phyloP scores from a whole-genome alignment of 2,113 vertebrate genomes.

The Actenoides lindsayi region DNA sequence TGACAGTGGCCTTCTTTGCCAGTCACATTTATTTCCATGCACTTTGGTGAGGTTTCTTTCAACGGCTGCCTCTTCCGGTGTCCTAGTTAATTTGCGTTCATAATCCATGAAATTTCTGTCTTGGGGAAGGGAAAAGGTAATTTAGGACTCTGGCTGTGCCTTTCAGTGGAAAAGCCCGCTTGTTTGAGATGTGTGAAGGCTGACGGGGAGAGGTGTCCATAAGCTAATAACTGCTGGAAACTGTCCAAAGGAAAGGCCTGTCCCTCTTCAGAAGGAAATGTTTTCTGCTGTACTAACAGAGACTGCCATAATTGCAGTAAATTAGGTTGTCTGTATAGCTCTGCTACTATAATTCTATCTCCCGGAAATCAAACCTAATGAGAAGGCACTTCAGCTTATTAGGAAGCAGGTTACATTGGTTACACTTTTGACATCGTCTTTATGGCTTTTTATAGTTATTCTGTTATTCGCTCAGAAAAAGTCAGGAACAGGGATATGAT shows the following conservation, averaged over 20 bases:
- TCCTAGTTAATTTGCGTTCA: neutral
- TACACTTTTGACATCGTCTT: neutral
- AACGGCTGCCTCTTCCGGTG: neutral
- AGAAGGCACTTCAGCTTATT: neutral
- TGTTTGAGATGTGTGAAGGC: neutral
- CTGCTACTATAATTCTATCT: neutral
- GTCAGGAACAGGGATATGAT: neutral
- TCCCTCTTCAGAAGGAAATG: neutral
- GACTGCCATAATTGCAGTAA: neutral
- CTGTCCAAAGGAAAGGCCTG: neutral
- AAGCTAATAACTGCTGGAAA: neutral
- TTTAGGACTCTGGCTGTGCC: neutral
- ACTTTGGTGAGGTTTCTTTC: neutral
- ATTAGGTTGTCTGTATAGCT: neutral
- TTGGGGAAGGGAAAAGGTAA: neutral
- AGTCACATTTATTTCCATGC: neutral
- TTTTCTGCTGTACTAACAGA: neutral
- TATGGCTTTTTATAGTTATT: neutral
- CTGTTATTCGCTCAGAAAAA: neutral
- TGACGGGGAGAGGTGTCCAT: neutral
- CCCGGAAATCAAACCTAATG: neutral
- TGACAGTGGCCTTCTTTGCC: neutral
- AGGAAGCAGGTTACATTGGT: neutral
- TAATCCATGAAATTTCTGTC: neutral
- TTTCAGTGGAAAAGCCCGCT: neutral